Base-by-base conservation (phyloP, 2,888 invertebrate genomes). In the Gastracanthus pulcherrimus region DNA sequence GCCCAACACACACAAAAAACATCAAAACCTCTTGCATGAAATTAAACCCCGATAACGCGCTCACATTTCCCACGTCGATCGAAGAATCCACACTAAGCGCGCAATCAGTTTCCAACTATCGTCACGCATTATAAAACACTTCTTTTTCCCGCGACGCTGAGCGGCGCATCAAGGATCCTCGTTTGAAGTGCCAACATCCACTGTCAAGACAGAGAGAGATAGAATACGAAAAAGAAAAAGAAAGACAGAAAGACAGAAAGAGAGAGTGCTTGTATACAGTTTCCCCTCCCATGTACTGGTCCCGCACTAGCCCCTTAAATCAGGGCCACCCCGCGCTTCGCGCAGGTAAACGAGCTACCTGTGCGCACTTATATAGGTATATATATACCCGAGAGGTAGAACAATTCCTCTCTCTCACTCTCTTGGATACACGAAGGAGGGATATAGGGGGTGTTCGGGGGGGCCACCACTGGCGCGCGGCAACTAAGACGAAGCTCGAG, bases 291-390 rank as follows among this genome's bases (percentile, higher is more conserved):
- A 9, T n/a, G 23, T 31, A 16, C 45, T 64, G 70, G 51, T 71
- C 29, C 45, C 26, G 23, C 13, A 58, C 51, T 51, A 41, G 66
- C 23, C 60, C 60, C 74, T 80, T 60, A 80, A 80, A 74, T 60
- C 74, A 74, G 74, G 79, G 74, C 48, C 74, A 51, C 62, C 48
- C 60, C 16, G 34, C 13, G 29, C 23, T 0, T 11, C 23, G n/a
- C n/a, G n/a, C 74, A 69, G 69, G 79, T 74, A 74, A 69, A 60
- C 60, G 41, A 67, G 55, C 74, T 60, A 80, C 64, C 76, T 80
- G 71, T n/a, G 36, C 16, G 34, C n/a, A 34, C 60, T 36, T 36
- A 36, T n/a, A n/a, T 36, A 62, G 62, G 62, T 34, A 36, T 34
- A n/a, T 5, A 31, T 19, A n/a, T 19, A n/a, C n/a, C n/a, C 13